phyloP scores from a whole-genome alignment of 64 coral and sea anemone genomes.

The Catalaphyllia jardinei region DNA sequence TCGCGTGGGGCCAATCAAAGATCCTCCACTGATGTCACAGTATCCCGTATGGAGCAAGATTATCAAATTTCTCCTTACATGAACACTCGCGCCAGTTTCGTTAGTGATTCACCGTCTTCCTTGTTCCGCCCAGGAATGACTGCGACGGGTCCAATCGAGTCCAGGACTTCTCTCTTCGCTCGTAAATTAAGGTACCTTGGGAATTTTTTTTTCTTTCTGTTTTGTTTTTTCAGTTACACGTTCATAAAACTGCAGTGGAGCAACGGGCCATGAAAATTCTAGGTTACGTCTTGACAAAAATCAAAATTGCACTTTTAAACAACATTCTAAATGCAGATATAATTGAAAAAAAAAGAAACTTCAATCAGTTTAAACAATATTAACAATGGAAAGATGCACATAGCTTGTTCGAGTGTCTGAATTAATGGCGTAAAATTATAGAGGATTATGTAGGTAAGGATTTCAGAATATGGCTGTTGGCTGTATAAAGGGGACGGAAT shows the following conservation, averaged over 20 bases:
- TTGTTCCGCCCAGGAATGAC: constrained; percentile 52
- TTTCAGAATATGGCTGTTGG: too few relatives aligned
- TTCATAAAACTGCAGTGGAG: neutral
- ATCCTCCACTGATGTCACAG: constrained; percentile 4
- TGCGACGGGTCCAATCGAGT: constrained; percentile 41
- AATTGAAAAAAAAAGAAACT: too few relatives aligned
- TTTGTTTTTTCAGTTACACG: neutral
- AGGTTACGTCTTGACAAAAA: too few relatives aligned
- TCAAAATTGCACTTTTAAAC: too few relatives aligned
- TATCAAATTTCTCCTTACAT: constrained; percentile 57
- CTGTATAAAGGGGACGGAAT: too few relatives aligned
- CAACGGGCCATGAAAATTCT: too few relatives aligned
- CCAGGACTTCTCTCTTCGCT: constrained; percentile 9
- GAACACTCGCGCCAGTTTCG: constrained; percentile 58
- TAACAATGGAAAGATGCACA: too few relatives aligned
- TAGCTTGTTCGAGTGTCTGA: too few relatives aligned
- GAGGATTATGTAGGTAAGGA: too few relatives aligned
- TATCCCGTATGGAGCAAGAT: constrained; percentile 36
- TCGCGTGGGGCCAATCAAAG: constrained; percentile 19
- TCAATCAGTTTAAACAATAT: too few relatives aligned
- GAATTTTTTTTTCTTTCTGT: neutral
- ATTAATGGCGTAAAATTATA: too few relatives aligned
- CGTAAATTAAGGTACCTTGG: constrained; percentile 50
- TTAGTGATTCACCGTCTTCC: constrained; percentile 60
- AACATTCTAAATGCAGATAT: too few relatives aligned